A percentile compares a stretch with the other conserved stretches of the same genome.
Evolutionary conservation across 30 jellyfish, hydroid and myxozoan species (phyloP).

Genomic region (Pseudorhiza aurosa): DNA sequence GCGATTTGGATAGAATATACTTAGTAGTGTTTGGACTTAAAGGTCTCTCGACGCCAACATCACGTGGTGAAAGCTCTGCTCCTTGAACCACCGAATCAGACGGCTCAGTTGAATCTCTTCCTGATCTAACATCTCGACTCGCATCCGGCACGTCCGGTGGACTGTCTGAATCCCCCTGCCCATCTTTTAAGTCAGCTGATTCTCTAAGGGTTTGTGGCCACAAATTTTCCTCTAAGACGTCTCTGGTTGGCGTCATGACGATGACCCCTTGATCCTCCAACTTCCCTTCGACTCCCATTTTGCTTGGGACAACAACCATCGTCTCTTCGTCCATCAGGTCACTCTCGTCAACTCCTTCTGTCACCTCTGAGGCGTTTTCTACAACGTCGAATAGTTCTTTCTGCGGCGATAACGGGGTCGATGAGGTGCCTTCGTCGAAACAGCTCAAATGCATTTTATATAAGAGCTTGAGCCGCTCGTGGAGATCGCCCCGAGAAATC

Average conservation of each 20-base stretch:
- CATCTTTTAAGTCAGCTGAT: neutral
- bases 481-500: slow-evolving; percentile 90
- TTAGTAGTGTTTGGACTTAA: slow-evolving; percentile 59
- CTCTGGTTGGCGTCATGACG: slow-evolving; percentile 64
- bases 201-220: slow-evolving; percentile 24
- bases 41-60: too few relatives aligned
- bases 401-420: slow-evolving; percentile 33
- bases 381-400: slow-evolving; percentile 83
- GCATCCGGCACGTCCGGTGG: neutral
- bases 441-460: slow-evolving; percentile 89
- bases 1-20: slow-evolving; percentile 62
- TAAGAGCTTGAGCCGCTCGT: slow-evolving; percentile 79
- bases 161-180: neutral
- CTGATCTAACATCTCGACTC: neutral
- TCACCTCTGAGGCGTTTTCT: slow-evolving; percentile 81
- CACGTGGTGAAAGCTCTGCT: neutral
- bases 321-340: slow-evolving; percentile 52
- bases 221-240: slow-evolving; percentile 9
- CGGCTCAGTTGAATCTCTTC: neutral
- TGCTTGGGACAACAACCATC: slow-evolving; percentile 50
- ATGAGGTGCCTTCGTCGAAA: slow-evolving; percentile 51
- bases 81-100: neutral
- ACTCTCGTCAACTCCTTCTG: slow-evolving; percentile 78
- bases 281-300: slow-evolving; percentile 46
- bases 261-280: slow-evolving; percentile 74